phyloP scores from a whole-genome alignment of 2,113 vertebrate genomes.

The Phalacrocorax aristotelis region DNA sequence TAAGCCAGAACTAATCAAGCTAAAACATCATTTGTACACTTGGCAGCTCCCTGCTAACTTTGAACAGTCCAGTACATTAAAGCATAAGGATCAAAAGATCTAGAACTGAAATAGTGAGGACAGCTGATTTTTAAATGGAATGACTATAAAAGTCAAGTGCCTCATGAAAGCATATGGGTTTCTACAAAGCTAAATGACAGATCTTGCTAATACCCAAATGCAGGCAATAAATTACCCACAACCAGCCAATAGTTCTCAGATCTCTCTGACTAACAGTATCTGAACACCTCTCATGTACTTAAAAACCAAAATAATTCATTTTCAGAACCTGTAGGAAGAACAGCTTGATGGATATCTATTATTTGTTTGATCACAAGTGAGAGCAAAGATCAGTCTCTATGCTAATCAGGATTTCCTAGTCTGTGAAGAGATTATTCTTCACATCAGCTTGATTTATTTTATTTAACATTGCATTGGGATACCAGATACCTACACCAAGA shows the following conservation, averaged over 20 bases:
- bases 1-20: constrained; percentile 56
- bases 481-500: not conserved
- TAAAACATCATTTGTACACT: constrained; percentile 43
- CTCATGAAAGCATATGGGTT: constrained; percentile 45
- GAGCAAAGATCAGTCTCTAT: not conserved
- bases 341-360: not conserved
- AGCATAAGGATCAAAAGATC: constrained; percentile 53
- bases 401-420: constrained; percentile 4
- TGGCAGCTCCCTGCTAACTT: constrained; percentile 49
- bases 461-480: not conserved
- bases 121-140: constrained; percentile 41
- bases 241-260: not conserved
- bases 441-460: not conserved
- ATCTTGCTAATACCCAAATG: constrained; percentile 33
- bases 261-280: not conserved
- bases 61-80: constrained; percentile 55
- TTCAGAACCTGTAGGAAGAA: not conserved
- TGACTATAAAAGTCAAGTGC: constrained; percentile 45
- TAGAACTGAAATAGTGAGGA: constrained; percentile 32
- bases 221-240: constrained; percentile 34
- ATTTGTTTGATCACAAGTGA: constrained; percentile 5
- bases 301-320: not conserved
- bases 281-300: constrained; percentile 22
- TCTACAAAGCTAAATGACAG: constrained; percentile 24
- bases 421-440: not conserved